Conservation (phyloP, 2,888 invertebrate genomes). For the Onthophagus sagittarius region DNA sequence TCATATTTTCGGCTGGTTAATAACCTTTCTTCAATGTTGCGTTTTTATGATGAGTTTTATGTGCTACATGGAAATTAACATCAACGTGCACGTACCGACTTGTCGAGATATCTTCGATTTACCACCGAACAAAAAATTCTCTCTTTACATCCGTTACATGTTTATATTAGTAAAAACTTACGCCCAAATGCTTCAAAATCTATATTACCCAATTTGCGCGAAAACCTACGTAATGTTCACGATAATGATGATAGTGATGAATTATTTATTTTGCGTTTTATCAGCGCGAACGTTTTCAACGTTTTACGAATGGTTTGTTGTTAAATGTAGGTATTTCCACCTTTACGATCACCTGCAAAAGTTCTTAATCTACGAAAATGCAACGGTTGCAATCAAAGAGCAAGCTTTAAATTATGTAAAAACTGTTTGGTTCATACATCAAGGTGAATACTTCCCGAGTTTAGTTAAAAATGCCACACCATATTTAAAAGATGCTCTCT, state of each 20-base stretch:
- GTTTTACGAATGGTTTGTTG: neutral
- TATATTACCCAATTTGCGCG: slow-evolving; percentile 4
- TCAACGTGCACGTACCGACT: slow-evolving; percentile 1
- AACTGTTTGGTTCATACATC: slow-evolving; percentile 5
- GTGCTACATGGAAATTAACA: slow-evolving; percentile 5
- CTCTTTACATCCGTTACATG: neutral
- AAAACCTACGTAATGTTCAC: neutral
- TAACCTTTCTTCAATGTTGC: neutral
- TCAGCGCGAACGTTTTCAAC: slow-evolving; percentile 3
- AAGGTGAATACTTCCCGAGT: slow-evolving; percentile 1
- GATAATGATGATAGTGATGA: neutral
- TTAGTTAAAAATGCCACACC: neutral
- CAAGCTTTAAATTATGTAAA: slow-evolving; percentile 8
- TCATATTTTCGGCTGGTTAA: neutral
- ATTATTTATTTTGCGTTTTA: neutral
- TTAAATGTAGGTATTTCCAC: neutral
- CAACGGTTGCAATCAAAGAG: neutral
- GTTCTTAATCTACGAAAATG: slow-evolving; percentile 3
- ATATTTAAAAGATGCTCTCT: slow-evolving; percentile 8
- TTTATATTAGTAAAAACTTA: neutral
- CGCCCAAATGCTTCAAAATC: neutral
- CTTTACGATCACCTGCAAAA: neutral
- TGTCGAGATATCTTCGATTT: neutral
- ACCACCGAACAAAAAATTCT: neutral
- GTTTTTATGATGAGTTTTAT: slow-evolving; percentile 2